A percentile compares a stretch with the other conserved stretches of the same genome.
These are phyloP conservation scores for Pachypeltis micranthus DNA, from an alignment of 1,140 invertebrate genomes.

Conservation along the genomic window DNA sequence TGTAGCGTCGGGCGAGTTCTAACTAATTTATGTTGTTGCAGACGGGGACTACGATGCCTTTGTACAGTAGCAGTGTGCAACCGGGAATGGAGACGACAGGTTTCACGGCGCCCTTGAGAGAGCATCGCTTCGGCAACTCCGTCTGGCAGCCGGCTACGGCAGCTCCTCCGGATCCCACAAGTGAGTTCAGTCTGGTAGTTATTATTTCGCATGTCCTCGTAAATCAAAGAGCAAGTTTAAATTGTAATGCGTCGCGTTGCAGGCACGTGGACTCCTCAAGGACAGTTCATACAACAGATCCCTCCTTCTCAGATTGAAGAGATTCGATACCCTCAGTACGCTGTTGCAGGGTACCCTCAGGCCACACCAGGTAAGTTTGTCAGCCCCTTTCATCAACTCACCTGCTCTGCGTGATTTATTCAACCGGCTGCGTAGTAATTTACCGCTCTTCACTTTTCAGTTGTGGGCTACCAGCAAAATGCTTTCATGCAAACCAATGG, in stretches of 20 bases:
- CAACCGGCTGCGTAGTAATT: no score
- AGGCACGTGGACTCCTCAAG: conserved; percentile 28
- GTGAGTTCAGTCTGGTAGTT: no score
- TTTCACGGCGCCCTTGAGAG: conserved; percentile 24
- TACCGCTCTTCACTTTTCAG: not conserved
- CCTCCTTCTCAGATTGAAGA: conserved; percentile 28
- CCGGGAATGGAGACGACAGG: conserved; percentile 20
- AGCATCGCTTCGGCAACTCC: conserved; percentile 25
- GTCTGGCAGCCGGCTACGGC: conserved; percentile 26
- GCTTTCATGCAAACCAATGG: conserved; percentile 26
- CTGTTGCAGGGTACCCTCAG: conserved; percentile 20
- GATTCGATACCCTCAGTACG: conserved; percentile 28
- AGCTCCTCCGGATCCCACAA: conserved; percentile 24
- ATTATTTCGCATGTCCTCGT: no score
- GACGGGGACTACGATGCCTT: conserved; percentile 25
- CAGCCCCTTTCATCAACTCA: no score
- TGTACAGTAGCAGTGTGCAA: conserved; percentile 24
- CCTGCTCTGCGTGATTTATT: no score
- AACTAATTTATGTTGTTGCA: no score
- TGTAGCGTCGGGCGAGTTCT: no score
- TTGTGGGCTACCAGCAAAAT: conserved; percentile 23
- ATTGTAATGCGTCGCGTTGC: conserved; percentile 11
- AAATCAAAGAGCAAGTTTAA: no score
- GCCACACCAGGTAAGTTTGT: conserved; percentile 26
- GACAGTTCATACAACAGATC: conserved; percentile 29